phyloP scores from a whole-genome alignment of 2,888 invertebrate genomes.

The Scrobipalpa costella region DNA sequence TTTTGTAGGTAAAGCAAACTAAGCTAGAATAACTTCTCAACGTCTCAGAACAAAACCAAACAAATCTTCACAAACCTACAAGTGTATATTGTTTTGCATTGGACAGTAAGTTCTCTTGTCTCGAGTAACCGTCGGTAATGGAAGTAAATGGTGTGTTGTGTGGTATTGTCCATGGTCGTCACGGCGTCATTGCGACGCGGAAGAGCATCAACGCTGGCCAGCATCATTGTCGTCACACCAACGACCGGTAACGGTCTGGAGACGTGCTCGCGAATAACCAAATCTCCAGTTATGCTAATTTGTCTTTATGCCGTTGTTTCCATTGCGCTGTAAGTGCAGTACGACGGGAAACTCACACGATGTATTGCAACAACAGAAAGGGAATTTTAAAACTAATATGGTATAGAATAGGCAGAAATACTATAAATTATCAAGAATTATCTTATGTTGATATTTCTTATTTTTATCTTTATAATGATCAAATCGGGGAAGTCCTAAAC shows the following conservation, averaged over 20 bases:
- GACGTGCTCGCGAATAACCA: conserved; percentile 39
- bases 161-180: neutral
- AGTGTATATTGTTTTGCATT: neutral
- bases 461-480: too few relatives aligned
- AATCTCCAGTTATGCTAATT: conserved; percentile 35
- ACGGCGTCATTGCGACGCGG: conserved; percentile 5
- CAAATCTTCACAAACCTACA: neutral
- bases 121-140: neutral
- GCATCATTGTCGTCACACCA: neutral
- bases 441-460: too few relatives aligned
- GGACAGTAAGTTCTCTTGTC: conserved; percentile 3
- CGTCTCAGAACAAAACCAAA: neutral
- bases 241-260: conserved; percentile 32
- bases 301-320: conserved; percentile 24
- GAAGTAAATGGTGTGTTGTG: neutral
- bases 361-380: neutral
- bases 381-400: neutral
- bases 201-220: neutral
- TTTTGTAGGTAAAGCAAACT: neutral
- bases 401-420: neutral
- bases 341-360: conserved; percentile 3
- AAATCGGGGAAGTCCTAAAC: too few relatives aligned
- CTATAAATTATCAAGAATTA: neutral
- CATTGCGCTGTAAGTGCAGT: neutral
- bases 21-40: neutral